These are phyloP conservation scores for Agrochola litura DNA, from an alignment of 2,888 invertebrate species.

Conservation along the genomic window DNA sequence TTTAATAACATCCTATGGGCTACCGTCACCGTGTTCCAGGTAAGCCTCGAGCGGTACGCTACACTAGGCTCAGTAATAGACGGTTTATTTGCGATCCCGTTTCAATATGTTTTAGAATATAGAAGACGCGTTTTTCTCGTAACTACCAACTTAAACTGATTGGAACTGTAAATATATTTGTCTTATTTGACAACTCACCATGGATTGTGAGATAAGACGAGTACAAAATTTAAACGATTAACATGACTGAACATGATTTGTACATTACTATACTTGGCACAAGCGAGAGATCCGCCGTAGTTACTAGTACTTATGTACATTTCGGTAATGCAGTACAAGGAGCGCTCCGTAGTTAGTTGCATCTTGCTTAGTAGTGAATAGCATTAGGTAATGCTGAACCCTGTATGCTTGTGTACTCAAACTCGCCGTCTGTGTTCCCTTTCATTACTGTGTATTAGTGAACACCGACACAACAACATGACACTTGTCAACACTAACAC, in stretches of 20 bases:
- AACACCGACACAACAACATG: slow-evolving; percentile 85
- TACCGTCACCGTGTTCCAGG: slow-evolving; percentile 99
- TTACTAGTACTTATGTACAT: slow-evolving; percentile 69
- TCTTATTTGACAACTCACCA: slow-evolving; percentile 75
- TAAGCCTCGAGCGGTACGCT: slow-evolving; percentile 91
- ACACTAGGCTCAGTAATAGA: slow-evolving; percentile 82
- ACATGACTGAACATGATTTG: slow-evolving; percentile 58
- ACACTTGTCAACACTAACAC: slow-evolving; percentile 87
- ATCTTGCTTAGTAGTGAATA: slow-evolving; percentile 84
- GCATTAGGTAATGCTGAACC: slow-evolving; percentile 82
- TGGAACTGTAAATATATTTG: slow-evolving; percentile 63
- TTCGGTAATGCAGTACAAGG: slow-evolving; percentile 79
- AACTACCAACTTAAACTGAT: slow-evolving; percentile 65
- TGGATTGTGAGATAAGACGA: slow-evolving; percentile 74
- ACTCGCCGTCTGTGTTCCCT: slow-evolving; percentile 86
- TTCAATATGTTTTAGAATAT: slow-evolving; percentile 82
- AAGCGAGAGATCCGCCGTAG: slow-evolving; percentile 84
- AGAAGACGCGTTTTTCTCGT: slow-evolving; percentile 86
- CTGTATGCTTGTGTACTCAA: slow-evolving; percentile 89
- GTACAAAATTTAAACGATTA: slow-evolving; percentile 50
- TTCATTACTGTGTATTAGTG: slow-evolving; percentile 83
- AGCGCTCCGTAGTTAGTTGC: slow-evolving; percentile 88
- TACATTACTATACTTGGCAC: slow-evolving; percentile 65
- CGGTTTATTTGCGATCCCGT: slow-evolving; percentile 88
- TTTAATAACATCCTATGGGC: slow-evolving; percentile 99